Conservation (phyloP, 2,113 vertebrate species). For the human (Homo sapiens) region DNA sequence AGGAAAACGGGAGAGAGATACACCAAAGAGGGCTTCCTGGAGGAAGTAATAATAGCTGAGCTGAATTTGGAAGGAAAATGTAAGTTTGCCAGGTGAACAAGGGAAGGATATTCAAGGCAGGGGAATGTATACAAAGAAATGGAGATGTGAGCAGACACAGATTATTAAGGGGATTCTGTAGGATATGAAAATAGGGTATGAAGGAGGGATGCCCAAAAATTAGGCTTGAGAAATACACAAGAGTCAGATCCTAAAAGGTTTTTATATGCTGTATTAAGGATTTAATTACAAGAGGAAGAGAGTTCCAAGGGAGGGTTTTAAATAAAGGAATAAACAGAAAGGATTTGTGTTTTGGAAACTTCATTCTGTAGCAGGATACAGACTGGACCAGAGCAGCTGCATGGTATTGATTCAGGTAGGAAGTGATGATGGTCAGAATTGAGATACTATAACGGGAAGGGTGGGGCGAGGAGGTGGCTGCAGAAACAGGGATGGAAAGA, state of each 20-base stretch:
- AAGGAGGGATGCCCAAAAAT: not conserved
- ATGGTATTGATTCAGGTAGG: not conserved
- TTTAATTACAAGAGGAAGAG: not conserved
- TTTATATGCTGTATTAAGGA: not conserved
- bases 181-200: not conserved
- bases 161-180: not conserved
- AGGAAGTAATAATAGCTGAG: not conserved
- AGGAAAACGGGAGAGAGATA: not conserved
- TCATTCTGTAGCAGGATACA: not conserved
- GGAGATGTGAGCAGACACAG: not conserved
- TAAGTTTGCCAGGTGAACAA: not conserved
- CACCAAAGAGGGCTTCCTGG: not conserved
- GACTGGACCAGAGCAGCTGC: not conserved
- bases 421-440: not conserved
- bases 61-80: slow-evolving; percentile 10
- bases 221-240: not conserved
- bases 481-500: not conserved
- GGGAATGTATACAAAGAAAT: not conserved
- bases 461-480: no score
- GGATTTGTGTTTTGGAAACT: not conserved
- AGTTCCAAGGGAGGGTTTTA: not conserved
- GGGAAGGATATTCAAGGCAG: not conserved
- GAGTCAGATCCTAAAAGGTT: not conserved
- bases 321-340: not conserved
- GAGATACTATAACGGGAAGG: not conserved